Percentiles rank a stretch among this genome's conserved stretches.
phyloP scores from a whole-genome alignment of 2,797 vertebrate species.

The Lacerta viridis region DNA sequence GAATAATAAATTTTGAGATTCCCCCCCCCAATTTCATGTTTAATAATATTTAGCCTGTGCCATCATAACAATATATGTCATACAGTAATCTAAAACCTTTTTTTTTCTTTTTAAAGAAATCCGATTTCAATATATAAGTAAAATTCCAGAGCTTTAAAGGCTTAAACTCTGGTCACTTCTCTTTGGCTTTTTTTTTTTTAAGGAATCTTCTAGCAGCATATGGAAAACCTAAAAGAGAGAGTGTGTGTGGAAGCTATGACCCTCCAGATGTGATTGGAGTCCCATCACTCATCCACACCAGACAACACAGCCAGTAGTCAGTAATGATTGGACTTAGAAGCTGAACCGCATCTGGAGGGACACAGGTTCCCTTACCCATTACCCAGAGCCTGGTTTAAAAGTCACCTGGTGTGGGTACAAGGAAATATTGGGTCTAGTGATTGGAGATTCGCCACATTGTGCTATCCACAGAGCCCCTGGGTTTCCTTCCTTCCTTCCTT shows the following conservation, averaged over 20 bases:
- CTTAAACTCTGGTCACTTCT: not conserved
- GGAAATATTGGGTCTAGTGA: too few species aligned
- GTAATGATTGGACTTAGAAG: too few species aligned
- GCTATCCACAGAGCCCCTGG: not conserved
- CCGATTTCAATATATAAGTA: not conserved
- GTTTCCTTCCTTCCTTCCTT: not conserved
- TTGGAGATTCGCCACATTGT: too few species aligned
- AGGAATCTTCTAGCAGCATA: not conserved
- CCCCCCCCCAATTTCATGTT: not conserved
- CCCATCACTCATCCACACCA: too few species aligned
- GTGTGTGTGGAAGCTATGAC: too few species aligned
- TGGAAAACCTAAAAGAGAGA: not conserved
- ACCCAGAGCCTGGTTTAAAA: not conserved
- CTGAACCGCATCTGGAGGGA: too few species aligned
- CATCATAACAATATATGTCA: slow-evolving; percentile 2
- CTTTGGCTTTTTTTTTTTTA: not conserved
- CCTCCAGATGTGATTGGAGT: too few species aligned
- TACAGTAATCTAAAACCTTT: not conserved
- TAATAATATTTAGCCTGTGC: slow-evolving; percentile 7
- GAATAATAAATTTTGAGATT: not conserved
- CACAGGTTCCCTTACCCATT: too few species aligned
- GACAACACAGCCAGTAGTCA: too few species aligned
- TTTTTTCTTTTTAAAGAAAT: not conserved
- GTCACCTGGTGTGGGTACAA: too few species aligned
- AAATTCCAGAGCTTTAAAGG: slow-evolving; percentile 19